These are phyloP conservation scores for Alcedo atthis DNA, from an alignment of 2,797 vertebrate species.

Conservation along the genomic window DNA sequence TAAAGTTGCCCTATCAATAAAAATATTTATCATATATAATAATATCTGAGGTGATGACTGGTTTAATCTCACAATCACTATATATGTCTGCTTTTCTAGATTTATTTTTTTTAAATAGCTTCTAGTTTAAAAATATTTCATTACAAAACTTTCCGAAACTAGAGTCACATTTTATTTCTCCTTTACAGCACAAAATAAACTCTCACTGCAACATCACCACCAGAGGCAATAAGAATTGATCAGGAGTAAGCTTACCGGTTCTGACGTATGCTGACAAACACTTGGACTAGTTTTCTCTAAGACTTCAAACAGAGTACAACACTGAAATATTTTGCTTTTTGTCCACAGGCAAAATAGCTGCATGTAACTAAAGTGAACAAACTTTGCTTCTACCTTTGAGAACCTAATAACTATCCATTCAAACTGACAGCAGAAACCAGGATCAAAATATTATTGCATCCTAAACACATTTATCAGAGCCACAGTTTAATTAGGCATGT, in stretches of 20 bases:
- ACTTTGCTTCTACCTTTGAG: background rate
- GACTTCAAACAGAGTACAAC: background rate
- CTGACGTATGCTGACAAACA: background rate
- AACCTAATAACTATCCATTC: background rate
- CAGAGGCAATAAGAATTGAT: conserved; percentile 21
- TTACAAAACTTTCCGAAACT: background rate
- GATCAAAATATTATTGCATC: background rate
- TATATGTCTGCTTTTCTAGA: background rate
- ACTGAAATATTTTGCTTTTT: background rate
- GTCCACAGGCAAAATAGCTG: background rate
- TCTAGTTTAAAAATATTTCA: background rate
- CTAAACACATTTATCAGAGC: background rate
- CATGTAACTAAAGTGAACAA: background rate
- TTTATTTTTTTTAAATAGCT: background rate
- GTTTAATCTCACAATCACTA: background rate
- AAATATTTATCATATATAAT: background rate
- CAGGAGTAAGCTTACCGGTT: background rate
- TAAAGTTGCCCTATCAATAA: background rate
- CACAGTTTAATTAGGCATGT: background rate
- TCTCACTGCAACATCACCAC: background rate
- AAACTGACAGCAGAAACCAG: background rate
- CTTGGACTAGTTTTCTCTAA: background rate
- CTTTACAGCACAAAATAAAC: background rate
- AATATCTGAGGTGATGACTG: background rate
- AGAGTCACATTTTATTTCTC: background rate